Evolutionary conservation across 2,113 vertebrate genomes (phyloP).

Genomic region (Leptosomus discolor): DNA sequence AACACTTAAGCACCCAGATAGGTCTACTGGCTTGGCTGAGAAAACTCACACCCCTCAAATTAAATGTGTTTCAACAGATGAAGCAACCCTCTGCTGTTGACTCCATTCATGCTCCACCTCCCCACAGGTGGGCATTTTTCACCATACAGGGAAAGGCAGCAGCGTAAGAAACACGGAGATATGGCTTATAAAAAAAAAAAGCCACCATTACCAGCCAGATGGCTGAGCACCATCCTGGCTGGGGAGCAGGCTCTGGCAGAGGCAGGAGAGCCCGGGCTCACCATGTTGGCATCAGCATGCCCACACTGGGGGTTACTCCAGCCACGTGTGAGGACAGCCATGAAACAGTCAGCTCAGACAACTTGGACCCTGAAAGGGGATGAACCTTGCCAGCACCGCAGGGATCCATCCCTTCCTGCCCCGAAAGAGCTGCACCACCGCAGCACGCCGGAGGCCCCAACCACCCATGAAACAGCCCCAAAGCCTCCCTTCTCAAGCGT

Average conservation of each 20-base stretch:
- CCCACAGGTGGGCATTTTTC: background rate
- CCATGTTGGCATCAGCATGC: accelerated
- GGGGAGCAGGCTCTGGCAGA: background rate
- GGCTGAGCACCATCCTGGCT: accelerated
- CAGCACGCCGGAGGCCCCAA: accelerated
- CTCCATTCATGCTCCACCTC: background rate
- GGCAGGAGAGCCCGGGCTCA: background rate
- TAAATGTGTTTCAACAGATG: background rate
- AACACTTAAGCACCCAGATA: background rate
- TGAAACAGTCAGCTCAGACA: background rate
- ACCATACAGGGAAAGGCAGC: background rate
- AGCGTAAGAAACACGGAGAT: background rate
- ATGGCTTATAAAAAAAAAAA: background rate
- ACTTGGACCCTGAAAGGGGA: background rate
- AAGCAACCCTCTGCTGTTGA: background rate
- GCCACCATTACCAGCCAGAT: background rate
- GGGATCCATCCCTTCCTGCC: background rate
- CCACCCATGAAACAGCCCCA: accelerated
- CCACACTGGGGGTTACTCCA: background rate
- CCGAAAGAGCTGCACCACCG: accelerated
- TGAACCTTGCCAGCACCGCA: background rate
- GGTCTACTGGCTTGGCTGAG: background rate
- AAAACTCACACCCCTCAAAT: background rate
- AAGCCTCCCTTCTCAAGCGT: background rate
- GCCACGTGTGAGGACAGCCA: background rate